phyloP scores from a whole-genome alignment of 1,140 invertebrate genomes.

The roundworm (Caenorhabditis elegans) region DNA sequence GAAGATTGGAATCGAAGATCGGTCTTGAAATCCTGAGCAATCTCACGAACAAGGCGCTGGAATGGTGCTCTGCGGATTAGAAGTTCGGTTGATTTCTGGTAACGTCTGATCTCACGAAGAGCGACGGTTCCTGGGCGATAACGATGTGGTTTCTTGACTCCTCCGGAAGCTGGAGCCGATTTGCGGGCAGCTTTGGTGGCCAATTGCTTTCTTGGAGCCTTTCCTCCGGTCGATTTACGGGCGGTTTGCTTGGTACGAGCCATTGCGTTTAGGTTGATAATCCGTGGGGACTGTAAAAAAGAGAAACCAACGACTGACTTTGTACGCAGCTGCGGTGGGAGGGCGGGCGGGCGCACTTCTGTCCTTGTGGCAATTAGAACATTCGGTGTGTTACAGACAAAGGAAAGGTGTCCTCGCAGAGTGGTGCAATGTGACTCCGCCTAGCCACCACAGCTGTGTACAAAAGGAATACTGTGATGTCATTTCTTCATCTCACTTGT shows the following conservation, averaged over 20 bases:
- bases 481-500: background rate
- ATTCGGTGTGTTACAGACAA: background rate
- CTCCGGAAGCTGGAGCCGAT: slow-evolving; percentile 73
- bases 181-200: slow-evolving; percentile 69
- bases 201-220: slow-evolving; percentile 69
- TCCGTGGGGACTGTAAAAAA: too few species aligned
- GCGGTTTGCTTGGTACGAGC: slow-evolving; percentile 84
- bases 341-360: too few species aligned
- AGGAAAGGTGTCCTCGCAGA: background rate
- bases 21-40: slow-evolving; percentile 78
- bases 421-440: background rate
- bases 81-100: slow-evolving; percentile 67
- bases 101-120: slow-evolving; percentile 64
- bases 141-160: slow-evolving; percentile 77
- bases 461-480: background rate
- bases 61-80: slow-evolving; percentile 59
- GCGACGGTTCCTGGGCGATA: slow-evolving; percentile 65
- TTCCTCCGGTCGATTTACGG: slow-evolving; percentile 71
- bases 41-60: slow-evolving; percentile 72
- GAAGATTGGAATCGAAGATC: slow-evolving; percentile 80
- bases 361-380: too few species aligned
- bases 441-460: background rate
- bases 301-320: too few species aligned
- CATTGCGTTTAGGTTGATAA: slow-evolving; percentile 69
- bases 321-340: too few species aligned